These are phyloP conservation scores for Emydoidea blandingii DNA, from an alignment of 2,797 vertebrate genomes.

Conservation along the genomic window DNA sequence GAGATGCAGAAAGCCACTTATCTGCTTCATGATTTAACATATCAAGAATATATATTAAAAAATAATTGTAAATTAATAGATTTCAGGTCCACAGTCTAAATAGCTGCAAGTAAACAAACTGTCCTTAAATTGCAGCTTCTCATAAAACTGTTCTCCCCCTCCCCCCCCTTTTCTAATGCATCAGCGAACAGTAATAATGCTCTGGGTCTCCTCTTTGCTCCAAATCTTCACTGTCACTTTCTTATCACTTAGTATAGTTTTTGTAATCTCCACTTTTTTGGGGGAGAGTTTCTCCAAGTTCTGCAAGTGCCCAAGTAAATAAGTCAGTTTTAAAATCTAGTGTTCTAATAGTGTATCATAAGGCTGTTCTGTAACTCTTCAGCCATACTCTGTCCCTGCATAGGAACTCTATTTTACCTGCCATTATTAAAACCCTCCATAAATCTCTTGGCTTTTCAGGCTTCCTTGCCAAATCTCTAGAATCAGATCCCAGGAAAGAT, in stretches of 20 bases:
- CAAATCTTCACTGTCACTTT: too few relatives aligned
- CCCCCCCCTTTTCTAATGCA: too few relatives aligned
- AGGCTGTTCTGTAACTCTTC: background rate
- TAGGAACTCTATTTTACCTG: background rate
- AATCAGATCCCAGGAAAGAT: too few relatives aligned
- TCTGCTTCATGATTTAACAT: too few relatives aligned
- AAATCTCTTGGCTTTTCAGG: background rate
- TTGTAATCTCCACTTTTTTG: background rate
- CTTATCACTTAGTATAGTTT: background rate
- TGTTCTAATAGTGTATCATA: background rate
- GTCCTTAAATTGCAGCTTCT: too few relatives aligned
- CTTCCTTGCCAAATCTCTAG: background rate
- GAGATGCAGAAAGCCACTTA: background rate
- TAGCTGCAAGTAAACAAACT: too few relatives aligned
- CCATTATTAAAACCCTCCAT: background rate
- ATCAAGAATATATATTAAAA: too few relatives aligned
- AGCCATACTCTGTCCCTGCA: rapidly evolving
- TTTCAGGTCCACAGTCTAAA: too few relatives aligned
- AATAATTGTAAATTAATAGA: too few relatives aligned
- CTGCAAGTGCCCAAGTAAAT: constrained; percentile 10
- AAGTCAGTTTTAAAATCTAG: background rate
- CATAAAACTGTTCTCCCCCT: too few relatives aligned
- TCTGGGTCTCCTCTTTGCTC: too few relatives aligned
- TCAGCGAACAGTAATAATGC: too few relatives aligned
- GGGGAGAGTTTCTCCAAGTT: background rate